Evolutionary conservation across 2,113 vertebrate genomes (phyloP), one percentile per base, ranked within the genome.

Genomic region (Porphyrio hochstetteri): DNA sequence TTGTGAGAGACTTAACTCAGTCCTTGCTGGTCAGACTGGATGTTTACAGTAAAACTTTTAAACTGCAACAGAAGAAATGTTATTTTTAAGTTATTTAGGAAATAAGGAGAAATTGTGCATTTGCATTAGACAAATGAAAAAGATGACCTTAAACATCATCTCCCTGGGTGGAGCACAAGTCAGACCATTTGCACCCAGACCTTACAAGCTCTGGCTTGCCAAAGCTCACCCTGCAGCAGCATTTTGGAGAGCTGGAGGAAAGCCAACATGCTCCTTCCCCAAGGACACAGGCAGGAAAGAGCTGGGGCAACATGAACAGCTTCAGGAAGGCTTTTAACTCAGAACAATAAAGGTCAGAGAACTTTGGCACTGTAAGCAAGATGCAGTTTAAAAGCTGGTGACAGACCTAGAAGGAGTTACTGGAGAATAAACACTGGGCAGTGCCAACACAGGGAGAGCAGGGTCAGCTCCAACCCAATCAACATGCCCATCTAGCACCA

Each of bases 221-320:
- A 84, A 21, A 0, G 0, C 25, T 42, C 16, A 5, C 18, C 4
- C 3, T 6, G 29, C 52, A 88, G 21, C 3, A 59, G 33, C 19
- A 5, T 40, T 77, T 78, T 71, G 83, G 50, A 70, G 71, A 65
- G 42, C 67, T 74, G 76, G 38, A 88, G 59, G 46, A 18, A 5
- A 8, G 60, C 72, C 68, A 91, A 1, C 0, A 5, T 13, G 28
- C 56, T 93, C 44, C 53, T 69, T 46, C 77, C 76, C 68, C 74
- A 78, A 74, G 60, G 59, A 46, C 59, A 38, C 0, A 0, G 8
- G 25, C 79, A 72, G 75, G 42, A 85, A 71, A 93, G 48, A 90
- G 44, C 36, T 56, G 63, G 25, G 64, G 52, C 56, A 79, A 12
- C 0, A 1, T 6, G 31, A 92, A 9, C 16, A 48, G 48, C 38